Percentiles rank a stretch among this genome's conserved stretches.
phyloP scores from a whole-genome alignment of 2,113 vertebrate species.

The Elephas maximus region DNA sequence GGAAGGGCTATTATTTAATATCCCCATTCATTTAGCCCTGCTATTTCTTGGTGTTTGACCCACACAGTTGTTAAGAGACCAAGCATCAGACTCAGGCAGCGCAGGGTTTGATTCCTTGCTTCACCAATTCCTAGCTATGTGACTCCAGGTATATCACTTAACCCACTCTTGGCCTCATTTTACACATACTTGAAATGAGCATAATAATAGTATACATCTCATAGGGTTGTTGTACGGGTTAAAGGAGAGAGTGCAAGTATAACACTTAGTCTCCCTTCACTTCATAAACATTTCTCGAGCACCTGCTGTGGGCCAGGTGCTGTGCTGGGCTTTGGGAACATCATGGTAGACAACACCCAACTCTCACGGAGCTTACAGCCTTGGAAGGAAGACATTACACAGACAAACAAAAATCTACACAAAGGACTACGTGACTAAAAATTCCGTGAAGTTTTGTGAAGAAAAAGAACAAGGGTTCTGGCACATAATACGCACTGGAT shows the following conservation, averaged over 20 bases:
- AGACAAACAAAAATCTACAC: not conserved
- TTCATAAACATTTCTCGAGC: not conserved
- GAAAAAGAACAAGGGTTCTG: not conserved
- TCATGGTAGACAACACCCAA: no score
- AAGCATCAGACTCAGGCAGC: not conserved
- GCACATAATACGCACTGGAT: not conserved
- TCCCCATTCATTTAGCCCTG: not conserved
- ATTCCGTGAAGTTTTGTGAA: not conserved
- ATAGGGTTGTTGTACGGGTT: not conserved
- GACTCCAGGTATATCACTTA: not conserved
- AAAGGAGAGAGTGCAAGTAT: not conserved
- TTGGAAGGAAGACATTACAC: not conserved
- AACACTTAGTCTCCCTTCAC: not conserved
- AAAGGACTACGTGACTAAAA: not conserved
- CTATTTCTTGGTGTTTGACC: not conserved
- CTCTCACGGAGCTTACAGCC: not conserved
- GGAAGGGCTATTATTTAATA: not conserved
- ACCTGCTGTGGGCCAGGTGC: rapidly evolving
- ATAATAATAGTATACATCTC: not conserved
- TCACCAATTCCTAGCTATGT: not conserved
- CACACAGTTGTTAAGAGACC: not conserved
- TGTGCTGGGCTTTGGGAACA: not conserved
- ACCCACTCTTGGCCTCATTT: not conserved
- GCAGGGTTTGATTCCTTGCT: not conserved
- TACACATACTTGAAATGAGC: not conserved